These are phyloP conservation scores for Ophioninae sp. DNA, from an alignment of 2,888 invertebrate species.

Conservation along the genomic window DNA sequence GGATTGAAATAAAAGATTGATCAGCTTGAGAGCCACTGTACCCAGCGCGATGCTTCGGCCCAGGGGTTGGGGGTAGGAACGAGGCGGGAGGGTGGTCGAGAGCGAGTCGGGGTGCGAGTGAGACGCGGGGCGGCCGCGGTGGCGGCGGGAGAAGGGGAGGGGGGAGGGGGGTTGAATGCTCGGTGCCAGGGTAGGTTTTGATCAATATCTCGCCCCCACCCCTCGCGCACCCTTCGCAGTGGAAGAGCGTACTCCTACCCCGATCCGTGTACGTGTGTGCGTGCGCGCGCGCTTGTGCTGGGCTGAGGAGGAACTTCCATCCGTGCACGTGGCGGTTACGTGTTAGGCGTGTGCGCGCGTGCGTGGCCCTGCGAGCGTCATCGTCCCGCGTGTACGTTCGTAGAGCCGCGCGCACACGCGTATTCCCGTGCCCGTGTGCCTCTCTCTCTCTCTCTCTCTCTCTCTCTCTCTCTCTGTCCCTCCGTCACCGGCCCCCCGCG, in stretches of 20 bases:
- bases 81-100: conserved; percentile 68
- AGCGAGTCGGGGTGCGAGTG: conserved; percentile 72
- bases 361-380: background rate
- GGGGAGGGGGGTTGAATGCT: conserved; percentile 71
- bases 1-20: conserved; percentile 65
- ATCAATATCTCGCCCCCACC: conserved; percentile 81
- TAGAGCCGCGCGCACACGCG: background rate
- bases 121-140: conserved; percentile 65
- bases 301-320: conserved; percentile 40
- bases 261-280: conserved; percentile 2
- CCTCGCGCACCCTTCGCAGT: conserved; percentile 75
- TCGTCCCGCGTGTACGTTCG: conserved; percentile 39
- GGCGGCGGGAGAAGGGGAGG: too few relatives aligned
- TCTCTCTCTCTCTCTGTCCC: too few relatives aligned
- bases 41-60: conserved; percentile 71
- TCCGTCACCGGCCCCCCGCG: conserved; percentile 46
- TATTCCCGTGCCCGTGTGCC: conserved; percentile 22
- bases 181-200: conserved; percentile 81
- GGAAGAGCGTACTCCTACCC: conserved; percentile 76
- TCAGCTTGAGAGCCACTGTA: conserved; percentile 75
- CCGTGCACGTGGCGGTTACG: background rate
- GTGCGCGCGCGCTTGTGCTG: background rate
- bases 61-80: conserved; percentile 71
- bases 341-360: conserved; percentile 1
- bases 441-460: too few relatives aligned